A percentile compares a stretch with the other conserved stretches of the same genome.
phyloP scores from a whole-genome alignment of 2,888 invertebrate genomes.

The Ichneumoninae sp. region DNA sequence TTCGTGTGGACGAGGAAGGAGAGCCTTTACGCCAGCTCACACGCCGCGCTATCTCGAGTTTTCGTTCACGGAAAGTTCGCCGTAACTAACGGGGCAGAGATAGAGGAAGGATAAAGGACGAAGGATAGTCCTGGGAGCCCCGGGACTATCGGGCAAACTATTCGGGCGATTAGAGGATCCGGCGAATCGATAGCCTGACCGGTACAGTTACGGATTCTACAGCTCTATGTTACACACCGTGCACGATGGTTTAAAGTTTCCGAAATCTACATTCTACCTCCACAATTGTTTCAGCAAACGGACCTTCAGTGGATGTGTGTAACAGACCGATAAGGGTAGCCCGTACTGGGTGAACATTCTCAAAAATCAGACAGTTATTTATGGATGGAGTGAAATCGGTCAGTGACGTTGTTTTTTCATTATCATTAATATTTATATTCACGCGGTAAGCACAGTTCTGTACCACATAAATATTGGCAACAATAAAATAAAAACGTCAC shows the following conservation, averaged over 20 bases:
- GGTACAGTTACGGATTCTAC: slow-evolving; percentile 14
- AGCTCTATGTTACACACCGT: background rate
- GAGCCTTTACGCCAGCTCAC: background rate
- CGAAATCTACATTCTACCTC: background rate
- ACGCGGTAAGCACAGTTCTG: too few species aligned
- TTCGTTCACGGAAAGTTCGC: slow-evolving; percentile 53
- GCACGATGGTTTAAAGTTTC: slow-evolving; percentile 2
- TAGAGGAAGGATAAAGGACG: slow-evolving; percentile 57
- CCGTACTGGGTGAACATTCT: background rate
- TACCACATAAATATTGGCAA: too few species aligned
- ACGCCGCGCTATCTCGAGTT: slow-evolving; percentile 34
- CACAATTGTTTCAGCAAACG: background rate
- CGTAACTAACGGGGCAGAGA: slow-evolving; percentile 48
- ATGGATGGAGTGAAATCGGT: too few species aligned
- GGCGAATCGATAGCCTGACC: slow-evolving; percentile 60
- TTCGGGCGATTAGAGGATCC: slow-evolving; percentile 61
- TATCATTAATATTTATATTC: too few species aligned
- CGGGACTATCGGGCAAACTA: slow-evolving; percentile 59
- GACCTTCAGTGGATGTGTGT: background rate
- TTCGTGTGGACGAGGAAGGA: slow-evolving; percentile 2
- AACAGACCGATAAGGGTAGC: background rate
- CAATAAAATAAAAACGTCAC: too few species aligned
- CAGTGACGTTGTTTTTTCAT: too few species aligned
- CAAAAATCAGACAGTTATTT: background rate
- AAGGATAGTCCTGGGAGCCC: slow-evolving; percentile 55